Percentiles rank a stretch among this genome's conserved stretches.
These are phyloP conservation scores for Cephus nigrinus DNA, from an alignment of 2,888 invertebrate species.

Conservation along the genomic window DNA sequence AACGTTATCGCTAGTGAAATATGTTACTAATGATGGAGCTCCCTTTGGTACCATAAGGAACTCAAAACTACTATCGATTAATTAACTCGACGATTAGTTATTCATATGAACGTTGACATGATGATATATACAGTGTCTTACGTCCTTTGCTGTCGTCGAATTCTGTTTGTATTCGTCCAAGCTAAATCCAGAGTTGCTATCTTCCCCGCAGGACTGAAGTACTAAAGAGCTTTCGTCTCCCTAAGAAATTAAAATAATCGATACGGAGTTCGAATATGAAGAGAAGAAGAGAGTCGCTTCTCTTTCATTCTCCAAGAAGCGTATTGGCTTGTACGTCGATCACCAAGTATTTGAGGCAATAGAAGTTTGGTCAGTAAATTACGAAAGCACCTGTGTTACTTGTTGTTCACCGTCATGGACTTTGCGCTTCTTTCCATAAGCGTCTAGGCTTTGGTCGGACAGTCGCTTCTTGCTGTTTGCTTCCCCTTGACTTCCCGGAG, in stretches of 20 bases:
- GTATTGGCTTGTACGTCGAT: not conserved
- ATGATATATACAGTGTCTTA: slow-evolving; percentile 43
- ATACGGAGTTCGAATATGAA: not conserved
- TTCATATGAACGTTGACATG: not conserved
- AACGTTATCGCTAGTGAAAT: not conserved
- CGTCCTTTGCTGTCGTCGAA: slow-evolving; percentile 56
- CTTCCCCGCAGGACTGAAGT: slow-evolving; percentile 56
- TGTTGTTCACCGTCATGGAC: slow-evolving; percentile 43
- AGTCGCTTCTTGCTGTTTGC: slow-evolving; percentile 40
- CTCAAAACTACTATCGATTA: not conserved
- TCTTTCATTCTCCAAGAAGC: not conserved
- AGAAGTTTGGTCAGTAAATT: not conserved
- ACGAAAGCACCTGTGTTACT: slow-evolving; percentile 43
- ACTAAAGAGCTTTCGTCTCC: slow-evolving; percentile 53
- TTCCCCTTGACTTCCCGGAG: slow-evolving; percentile 47
- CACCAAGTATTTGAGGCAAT: not conserved
- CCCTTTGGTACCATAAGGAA: not conserved
- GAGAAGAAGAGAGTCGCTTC: not conserved
- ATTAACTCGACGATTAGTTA: not conserved
- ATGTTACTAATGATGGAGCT: not conserved
- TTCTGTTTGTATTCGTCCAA: slow-evolving; percentile 60
- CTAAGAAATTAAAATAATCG: slow-evolving; percentile 31
- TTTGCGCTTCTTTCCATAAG: slow-evolving; percentile 45
- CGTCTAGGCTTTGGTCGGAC: slow-evolving; percentile 47
- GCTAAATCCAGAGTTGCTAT: slow-evolving; percentile 61